Conservation (phyloP, 2,888 invertebrate genomes). For the Dryobotodes eremita region DNA sequence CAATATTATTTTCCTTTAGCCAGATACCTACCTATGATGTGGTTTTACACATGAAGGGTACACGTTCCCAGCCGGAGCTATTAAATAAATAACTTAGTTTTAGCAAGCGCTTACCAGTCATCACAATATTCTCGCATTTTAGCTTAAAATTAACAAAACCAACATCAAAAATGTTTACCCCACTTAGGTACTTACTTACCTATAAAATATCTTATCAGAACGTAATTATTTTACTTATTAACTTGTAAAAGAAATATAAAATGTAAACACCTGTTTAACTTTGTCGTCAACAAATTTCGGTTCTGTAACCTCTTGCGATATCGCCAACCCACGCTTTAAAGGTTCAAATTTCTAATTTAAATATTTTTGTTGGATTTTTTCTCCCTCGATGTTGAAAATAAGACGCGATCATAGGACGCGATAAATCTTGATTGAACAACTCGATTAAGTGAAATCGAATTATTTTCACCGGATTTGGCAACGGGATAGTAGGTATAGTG, state of each 20-base stretch:
- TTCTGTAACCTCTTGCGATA: background rate
- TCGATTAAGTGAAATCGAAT: no score
- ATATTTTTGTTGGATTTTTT: slow-evolving; percentile 11
- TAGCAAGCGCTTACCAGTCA: background rate
- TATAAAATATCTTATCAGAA: slow-evolving; percentile 1
- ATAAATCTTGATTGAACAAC: slow-evolving; percentile 11
- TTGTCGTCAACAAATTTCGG: slow-evolving; percentile 28
- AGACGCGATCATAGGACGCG: background rate
- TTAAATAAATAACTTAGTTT: background rate
- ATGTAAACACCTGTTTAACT: slow-evolving; percentile 29
- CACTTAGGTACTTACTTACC: no score
- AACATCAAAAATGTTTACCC: background rate
- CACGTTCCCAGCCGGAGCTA: background rate
- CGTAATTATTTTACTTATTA: background rate
- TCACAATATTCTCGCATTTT: background rate
- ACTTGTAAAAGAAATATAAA: slow-evolving; percentile 29
- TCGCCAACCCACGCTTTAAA: slow-evolving; percentile 42
- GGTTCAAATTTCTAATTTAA: slow-evolving; percentile 25
- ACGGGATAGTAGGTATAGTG: no score
- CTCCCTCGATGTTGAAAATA: background rate
- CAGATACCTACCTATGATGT: no score
- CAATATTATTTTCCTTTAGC: no score
- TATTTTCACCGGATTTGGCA: background rate
- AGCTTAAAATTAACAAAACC: background rate
- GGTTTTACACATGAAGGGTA: background rate